A percentile compares a stretch with the other conserved stretches of the same genome.
Evolutionary conservation across 2,113 vertebrate genomes (phyloP).

Genomic region (Callithrix jacchus): DNA sequence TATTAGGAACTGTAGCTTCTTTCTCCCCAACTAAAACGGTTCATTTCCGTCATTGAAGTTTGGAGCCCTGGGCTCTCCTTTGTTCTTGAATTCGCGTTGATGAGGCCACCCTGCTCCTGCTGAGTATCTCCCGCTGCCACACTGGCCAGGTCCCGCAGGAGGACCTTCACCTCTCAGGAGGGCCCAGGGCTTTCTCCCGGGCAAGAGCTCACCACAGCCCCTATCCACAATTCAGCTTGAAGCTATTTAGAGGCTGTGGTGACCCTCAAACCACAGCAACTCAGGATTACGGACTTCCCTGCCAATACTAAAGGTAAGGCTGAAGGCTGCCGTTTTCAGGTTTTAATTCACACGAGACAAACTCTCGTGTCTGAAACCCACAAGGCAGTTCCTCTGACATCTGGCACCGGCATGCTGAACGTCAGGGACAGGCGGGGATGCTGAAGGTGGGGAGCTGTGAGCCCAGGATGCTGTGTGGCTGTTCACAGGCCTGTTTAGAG

Average conservation of each 20-base stretch:
- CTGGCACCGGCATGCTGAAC: no score
- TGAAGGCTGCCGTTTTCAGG: not conserved
- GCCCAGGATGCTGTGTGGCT: not conserved
- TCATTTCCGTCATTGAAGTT: conserved; percentile 17
- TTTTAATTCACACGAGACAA: not conserved
- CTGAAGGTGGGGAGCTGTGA: not conserved
- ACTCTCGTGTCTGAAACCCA: not conserved
- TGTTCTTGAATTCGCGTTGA: not conserved
- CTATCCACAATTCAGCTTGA: not conserved
- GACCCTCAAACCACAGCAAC: not conserved
- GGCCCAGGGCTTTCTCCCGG: not conserved
- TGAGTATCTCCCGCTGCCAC: rapidly evolving
- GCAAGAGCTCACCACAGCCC: not conserved
- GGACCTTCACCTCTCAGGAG: not conserved
- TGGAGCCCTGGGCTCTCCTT: not conserved
- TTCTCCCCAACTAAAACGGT: not conserved
- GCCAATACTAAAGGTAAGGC: not conserved
- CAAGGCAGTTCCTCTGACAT: not conserved
- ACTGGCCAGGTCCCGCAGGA: rapidly evolving
- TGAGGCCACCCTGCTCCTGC: not conserved
- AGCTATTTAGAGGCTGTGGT: not conserved
- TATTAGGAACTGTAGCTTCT: conserved; percentile 63
- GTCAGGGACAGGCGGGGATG: rapidly evolving
- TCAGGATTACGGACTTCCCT: not conserved
- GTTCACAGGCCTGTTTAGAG: not conserved